A percentile compares a stretch with the other conserved stretches of the same genome.
Evolutionary conservation across 30 jellyfish, hydroid and myxozoan species (phyloP).

Genomic region (Nemopilema nomurai): DNA sequence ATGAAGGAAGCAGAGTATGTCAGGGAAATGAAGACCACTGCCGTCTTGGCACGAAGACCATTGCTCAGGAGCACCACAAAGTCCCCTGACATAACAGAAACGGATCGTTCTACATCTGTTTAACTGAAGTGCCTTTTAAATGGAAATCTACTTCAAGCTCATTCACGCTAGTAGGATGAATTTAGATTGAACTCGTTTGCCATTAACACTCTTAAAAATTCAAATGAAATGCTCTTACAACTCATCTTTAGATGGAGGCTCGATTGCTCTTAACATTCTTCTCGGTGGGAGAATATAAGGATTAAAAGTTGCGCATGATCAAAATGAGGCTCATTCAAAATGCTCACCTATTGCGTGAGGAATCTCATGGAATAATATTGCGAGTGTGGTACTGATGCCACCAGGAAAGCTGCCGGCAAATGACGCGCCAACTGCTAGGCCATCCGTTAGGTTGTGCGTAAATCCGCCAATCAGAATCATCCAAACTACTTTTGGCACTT

Average conservation of each 20-base stretch:
- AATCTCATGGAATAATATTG: constrained; percentile 83
- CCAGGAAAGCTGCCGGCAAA: constrained; percentile 88
- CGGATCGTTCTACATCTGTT: no score
- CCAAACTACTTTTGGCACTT: constrained; percentile 77
- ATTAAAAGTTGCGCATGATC: no score
- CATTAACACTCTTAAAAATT: no score
- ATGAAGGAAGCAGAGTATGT: constrained; percentile 74
- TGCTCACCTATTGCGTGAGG: constrained; percentile 95
- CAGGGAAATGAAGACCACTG: constrained; percentile 49
- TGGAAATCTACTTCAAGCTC: no score
- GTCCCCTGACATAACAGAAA: constrained; percentile 58
- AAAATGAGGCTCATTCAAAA: no score
- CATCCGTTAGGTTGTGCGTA: constrained; percentile 84
- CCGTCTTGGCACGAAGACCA: constrained; percentile 59
- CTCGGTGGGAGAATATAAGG: no score
- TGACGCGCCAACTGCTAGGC: constrained; percentile 92
- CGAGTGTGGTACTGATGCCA: constrained; percentile 87
- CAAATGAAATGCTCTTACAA: no score
- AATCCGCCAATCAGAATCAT: constrained; percentile 71
- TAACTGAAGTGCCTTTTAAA: no score
- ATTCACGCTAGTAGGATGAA: no score
- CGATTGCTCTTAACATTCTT: no score
- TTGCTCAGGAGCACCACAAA: constrained; percentile 67
- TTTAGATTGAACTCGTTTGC: no score
- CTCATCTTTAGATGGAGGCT: no score